Base-by-base conservation (phyloP, 2,888 invertebrate genomes). In the Girardia tigrina region DNA sequence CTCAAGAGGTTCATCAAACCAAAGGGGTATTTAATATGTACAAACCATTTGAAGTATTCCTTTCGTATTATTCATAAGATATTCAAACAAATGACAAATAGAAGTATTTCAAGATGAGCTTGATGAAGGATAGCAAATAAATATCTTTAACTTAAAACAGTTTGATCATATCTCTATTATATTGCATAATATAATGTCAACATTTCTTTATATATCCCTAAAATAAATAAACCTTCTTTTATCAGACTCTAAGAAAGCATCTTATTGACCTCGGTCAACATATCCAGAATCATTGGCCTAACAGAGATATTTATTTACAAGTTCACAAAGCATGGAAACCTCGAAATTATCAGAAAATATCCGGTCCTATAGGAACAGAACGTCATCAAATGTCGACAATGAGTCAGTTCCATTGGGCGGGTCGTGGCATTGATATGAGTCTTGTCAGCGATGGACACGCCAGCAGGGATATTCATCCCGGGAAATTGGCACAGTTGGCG, bases 401-500 rank as follows among this genome's bases (percentile, higher is more conserved):
- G 74, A 69, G 69, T n/a, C 26, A 42, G 12, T 74, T 74, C 26
- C 74, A 74, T 42, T 26, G 28, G 27, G 74, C 74, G 1, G 74
- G 74, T 42, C 74, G 74, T 26, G 74, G 42, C 23, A 36, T 74
- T 26, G 74, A 74, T 29, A 74, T 74, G 29, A 36, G 26, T 14
- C 12, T 74, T 4, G 56, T 74, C 26, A 28, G 28, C n/a, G 29
- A 29, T 26, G 14, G 27, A 27, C 27, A n/a, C 23, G 23, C 20
- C 36, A 69, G 56, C 14, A 42, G 16, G n/a, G 56, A 42, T 28
- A 16, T 42, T 8, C 74, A 74, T 42, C 74, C 56, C 4, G 56
- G 74, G 20, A 74, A 74, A 36, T 42, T 74, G 23, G 74, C 74
- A 4, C 23, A 42, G n/a, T 28, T 74, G 42, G 74, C 74, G n/a